Base-by-base conservation (phyloP, 2,113 vertebrate species). In the Rhizomys pruinosus region DNA sequence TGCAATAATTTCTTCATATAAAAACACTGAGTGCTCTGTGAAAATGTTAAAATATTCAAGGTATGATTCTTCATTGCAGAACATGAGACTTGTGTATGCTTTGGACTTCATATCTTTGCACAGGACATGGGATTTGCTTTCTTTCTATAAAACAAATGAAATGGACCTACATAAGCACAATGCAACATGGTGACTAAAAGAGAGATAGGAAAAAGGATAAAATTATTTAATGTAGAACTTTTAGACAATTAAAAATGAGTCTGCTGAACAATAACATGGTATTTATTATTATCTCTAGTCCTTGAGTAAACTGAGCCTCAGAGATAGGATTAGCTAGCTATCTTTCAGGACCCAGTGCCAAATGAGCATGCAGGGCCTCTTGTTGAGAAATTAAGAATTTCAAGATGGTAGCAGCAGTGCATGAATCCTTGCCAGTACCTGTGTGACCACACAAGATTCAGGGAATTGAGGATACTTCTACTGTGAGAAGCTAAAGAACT, bases 191-290 rank as follows among this genome's bases (percentile, higher is more conserved):
- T 87, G 7, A 92, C 77, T 91, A 91, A 94, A 78, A 93, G 47
- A 89, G 72, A 87, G 5, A 81, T 80, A 91, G 73, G 11, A 15
- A 80, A 94, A 95, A 92, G 15, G 12, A 82, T 66, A 89, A 84
- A 52, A 47, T 44, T 9, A 66, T 71, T 84, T 91, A 42, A 47
- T 34, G 15, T 52, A 47, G 95, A 94, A 93, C 4, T 78, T 84
- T 81, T 93, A 79, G 85, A 85, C 27, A 89, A 47, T 80, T 86
- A 66, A 95, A 95, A 96, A 79, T 39, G 32, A 95, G 34, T 80
- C 11, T 32, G 34, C 3, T 93, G 47, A 88, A 94, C 90, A 86
- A 47, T 61, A 92, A 47, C n/a, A 19, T 25, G 17, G 7, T 52
- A 22, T 19, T 20, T 68, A 57, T 77, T 87, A 92, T 89, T 29